phyloP scores from a whole-genome alignment of 1,140 invertebrate species.

The Drosophila mayri region DNA sequence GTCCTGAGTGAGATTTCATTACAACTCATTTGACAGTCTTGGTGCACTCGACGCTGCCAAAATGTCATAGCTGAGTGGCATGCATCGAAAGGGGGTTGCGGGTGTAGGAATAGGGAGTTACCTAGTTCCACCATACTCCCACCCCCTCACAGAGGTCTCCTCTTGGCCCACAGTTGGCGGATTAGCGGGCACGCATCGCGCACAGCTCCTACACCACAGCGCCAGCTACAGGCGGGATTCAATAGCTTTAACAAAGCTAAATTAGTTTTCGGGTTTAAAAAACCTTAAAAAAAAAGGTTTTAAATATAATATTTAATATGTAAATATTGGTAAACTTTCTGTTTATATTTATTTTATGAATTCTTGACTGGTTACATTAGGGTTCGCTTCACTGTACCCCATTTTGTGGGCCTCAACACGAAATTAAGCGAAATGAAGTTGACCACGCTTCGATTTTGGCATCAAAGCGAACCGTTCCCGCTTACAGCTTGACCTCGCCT shows the following conservation, averaged over 20 bases:
- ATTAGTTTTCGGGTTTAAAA: background rate
- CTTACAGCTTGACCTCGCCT: conserved; percentile 31
- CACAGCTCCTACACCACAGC: conserved; percentile 11
- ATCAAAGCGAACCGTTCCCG: conserved; percentile 72
- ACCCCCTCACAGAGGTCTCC: background rate
- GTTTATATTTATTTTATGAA: background rate
- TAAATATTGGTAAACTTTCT: background rate
- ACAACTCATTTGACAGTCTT: conserved; percentile 84
- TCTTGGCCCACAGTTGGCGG: conserved; percentile 30
- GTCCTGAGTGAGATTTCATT: conserved; percentile 80
- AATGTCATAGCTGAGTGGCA: conserved; percentile 82
- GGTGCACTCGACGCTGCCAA: conserved; percentile 81
- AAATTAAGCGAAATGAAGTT: conserved; percentile 84
- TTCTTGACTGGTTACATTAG: fast-evolving
- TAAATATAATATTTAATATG: background rate
- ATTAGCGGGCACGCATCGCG: conserved; percentile 64
- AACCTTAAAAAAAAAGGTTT: background rate
- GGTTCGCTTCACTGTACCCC: conserved; percentile 2
- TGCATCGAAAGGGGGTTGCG: conserved; percentile 49
- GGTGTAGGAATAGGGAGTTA: conserved; percentile 21
- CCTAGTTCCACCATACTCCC: conserved; percentile 2
- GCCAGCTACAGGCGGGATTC: conserved; percentile 10
- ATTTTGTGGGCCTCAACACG: conserved; percentile 59
- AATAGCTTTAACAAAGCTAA: fast-evolving
- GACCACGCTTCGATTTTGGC: conserved; percentile 82